Conservation (phyloP, 1,140 invertebrate genomes). For the Atopsyche davidsoni region DNA sequence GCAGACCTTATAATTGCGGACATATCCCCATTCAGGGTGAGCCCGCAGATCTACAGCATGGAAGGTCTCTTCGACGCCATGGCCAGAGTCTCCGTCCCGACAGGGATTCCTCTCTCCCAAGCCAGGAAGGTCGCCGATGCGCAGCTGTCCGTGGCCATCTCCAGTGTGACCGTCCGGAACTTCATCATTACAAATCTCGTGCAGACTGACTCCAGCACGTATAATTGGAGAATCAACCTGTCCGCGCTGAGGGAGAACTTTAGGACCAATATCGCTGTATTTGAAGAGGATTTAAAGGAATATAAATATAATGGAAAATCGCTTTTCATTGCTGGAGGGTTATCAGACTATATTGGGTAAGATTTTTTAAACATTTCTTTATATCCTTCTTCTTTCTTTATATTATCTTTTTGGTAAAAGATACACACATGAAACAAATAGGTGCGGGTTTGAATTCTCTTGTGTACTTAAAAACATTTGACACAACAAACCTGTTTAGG, state of each 20-base stretch:
- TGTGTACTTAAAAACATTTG: background rate
- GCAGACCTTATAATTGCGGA: constrained; percentile 79
- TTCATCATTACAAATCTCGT: constrained; percentile 77
- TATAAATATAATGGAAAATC: constrained; percentile 61
- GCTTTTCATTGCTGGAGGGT: constrained; percentile 74
- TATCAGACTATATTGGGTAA: constrained; percentile 75
- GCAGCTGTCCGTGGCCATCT: constrained; percentile 38
- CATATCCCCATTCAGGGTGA: constrained; percentile 68
- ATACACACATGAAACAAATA: too few species aligned
- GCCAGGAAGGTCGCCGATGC: constrained; percentile 51
- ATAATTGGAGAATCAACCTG: constrained; percentile 70
- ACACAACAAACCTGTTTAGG: background rate
- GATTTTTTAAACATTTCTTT: constrained; percentile 20
- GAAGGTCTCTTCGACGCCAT: constrained; percentile 61
- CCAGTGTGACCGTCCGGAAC: constrained; percentile 46
- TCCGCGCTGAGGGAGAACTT: constrained; percentile 61
- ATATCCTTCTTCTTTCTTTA: background rate
- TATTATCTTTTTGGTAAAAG: too few species aligned
- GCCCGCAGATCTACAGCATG: constrained; percentile 58
- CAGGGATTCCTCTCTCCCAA: constrained; percentile 56
- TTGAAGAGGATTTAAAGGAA: constrained; percentile 48
- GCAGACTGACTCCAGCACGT: constrained; percentile 54
- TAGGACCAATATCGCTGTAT: constrained; percentile 55
- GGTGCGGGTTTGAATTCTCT: background rate
- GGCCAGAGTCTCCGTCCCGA: constrained; percentile 52